Evolutionary conservation across 2,888 invertebrate species (phyloP).

Genomic region (Maniola hyperantus): DNA sequence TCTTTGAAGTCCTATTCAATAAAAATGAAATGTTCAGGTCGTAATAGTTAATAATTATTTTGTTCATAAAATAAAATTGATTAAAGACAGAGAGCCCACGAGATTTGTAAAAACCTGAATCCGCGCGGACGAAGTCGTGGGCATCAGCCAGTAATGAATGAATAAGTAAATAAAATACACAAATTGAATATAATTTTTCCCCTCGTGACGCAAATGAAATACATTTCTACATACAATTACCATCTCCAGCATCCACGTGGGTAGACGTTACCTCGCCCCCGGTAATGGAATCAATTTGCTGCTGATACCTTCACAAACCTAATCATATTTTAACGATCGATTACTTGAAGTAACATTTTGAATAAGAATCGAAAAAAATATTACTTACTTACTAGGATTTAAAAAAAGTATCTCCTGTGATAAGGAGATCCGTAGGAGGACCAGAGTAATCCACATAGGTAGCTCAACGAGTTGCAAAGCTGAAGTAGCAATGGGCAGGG

Average conservation of each 20-base stretch:
- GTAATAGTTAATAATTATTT: too few species aligned
- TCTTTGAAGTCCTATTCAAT: too few species aligned
- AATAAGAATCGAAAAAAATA: neutral
- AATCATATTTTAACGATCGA: neutral
- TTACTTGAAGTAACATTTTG: neutral
- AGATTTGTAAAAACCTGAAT: neutral
- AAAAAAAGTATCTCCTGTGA: too few species aligned
- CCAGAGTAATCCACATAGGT: too few species aligned
- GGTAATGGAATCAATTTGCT: conserved; percentile 17
- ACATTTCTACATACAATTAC: neutral
- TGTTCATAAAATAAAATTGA: too few species aligned
- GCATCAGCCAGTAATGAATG: neutral
- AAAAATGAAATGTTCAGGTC: too few species aligned
- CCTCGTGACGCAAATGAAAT: neutral
- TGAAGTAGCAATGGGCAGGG: too few species aligned
- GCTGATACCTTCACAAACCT: conserved; percentile 6
- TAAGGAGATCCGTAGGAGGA: too few species aligned
- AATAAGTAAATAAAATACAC: neutral
- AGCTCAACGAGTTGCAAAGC: too few species aligned
- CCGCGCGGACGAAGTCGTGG: neutral
- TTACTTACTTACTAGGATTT: too few species aligned
- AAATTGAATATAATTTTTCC: neutral
- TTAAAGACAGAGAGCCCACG: too few species aligned
- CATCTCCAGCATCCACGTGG: neutral
- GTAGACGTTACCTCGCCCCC: neutral